Percentiles rank a stretch among this genome's conserved stretches.
Conservation (phyloP, 1,140 invertebrate species). For the Macrocentrus cingulum region DNA sequence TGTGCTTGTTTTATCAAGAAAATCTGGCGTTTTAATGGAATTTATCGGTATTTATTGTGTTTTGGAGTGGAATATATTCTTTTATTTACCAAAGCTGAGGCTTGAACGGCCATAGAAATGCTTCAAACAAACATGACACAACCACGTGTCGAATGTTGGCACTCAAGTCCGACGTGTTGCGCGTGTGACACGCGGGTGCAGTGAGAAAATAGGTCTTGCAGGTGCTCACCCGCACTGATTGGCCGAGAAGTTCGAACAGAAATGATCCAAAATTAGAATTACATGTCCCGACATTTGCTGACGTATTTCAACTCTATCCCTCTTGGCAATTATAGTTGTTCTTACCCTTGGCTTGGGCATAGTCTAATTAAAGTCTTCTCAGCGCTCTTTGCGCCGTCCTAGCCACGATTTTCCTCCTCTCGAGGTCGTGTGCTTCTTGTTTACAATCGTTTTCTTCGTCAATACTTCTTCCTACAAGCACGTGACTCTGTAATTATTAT, state of each 20-base stretch:
- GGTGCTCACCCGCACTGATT: conserved; percentile 6
- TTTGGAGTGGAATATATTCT: no score
- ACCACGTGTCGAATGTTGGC: neutral
- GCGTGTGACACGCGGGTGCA: neutral
- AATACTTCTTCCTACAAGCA: no score
- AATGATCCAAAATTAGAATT: conserved; percentile 26
- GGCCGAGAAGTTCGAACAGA: conserved; percentile 14
- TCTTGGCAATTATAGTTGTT: conserved; percentile 33
- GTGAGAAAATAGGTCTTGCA: conserved; percentile 12
- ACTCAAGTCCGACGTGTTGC: no score
- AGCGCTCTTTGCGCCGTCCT: conserved; percentile 15
- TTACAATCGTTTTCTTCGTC: no score
- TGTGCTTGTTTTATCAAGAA: no score
- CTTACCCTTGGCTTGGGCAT: conserved; percentile 31
- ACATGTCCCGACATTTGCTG: conserved; percentile 20
- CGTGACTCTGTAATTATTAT: no score
- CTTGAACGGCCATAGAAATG: no score
- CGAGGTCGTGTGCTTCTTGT: no score
- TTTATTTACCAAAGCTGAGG: no score
- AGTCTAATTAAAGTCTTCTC: conserved; percentile 40
- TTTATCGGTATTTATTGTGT: no score
- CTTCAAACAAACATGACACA: no score
- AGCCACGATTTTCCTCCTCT: conserved; percentile 28
- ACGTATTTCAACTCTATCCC: conserved; percentile 18
- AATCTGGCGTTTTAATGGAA: no score